A percentile compares a stretch with the other conserved stretches of the same genome.
Evolutionary conservation across 2,797 vertebrate genomes (phyloP).

Genomic region (Sparidentex hasta): DNA sequence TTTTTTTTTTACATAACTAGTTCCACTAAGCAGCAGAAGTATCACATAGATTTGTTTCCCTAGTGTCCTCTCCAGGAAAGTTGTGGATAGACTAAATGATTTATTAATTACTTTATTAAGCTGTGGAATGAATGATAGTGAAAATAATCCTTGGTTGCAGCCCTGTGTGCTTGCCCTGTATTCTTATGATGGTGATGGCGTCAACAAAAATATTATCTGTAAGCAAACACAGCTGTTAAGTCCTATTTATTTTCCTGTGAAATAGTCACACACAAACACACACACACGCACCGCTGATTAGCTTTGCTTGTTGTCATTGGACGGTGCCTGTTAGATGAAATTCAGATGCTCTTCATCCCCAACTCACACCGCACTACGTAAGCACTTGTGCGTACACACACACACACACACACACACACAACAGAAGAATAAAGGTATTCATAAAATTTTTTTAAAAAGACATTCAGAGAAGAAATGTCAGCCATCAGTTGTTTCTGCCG

Average conservation of each 20-base stretch:
- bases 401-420: not conserved
- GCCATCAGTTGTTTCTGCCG: slow-evolving; percentile 18
- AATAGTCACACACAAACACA: not conserved
- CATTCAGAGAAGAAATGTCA: slow-evolving; percentile 22
- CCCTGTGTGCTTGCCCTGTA: not conserved
- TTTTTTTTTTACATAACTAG: too few species aligned
- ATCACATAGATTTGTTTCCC: too few species aligned
- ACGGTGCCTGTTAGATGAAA: not conserved
- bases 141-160: not conserved
- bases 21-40: too few species aligned
- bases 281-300: not conserved
- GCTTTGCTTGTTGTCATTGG: slow-evolving; percentile 7
- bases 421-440: slow-evolving; percentile 37
- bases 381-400: not conserved
- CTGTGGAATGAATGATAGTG: not conserved
- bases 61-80: too few species aligned
- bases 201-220: not conserved
- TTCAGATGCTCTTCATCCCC: not conserved
- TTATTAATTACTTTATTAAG: too few species aligned
- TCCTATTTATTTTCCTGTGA: not conserved
- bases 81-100: not conserved
- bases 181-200: too few species aligned
- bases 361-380: not conserved
- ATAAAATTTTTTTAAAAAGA: slow-evolving; percentile 22
- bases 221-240: not conserved